Evolutionary conservation across 2,113 vertebrate species (phyloP).

Genomic region (Oxyura jamaicensis): DNA sequence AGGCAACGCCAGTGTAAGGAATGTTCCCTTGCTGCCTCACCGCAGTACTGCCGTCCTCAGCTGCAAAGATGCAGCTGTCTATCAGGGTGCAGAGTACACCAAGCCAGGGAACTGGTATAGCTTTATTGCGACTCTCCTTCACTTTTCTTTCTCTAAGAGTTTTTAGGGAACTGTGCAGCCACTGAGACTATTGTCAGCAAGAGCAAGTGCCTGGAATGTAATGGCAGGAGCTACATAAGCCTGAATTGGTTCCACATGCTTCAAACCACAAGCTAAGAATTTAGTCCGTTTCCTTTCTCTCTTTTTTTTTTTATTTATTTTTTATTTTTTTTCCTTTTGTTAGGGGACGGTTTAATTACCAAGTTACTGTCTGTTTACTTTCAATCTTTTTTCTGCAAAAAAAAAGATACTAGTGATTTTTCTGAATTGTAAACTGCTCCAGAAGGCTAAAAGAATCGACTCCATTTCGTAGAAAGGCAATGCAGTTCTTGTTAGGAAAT

Average conservation of each 20-base stretch:
- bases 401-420: not conserved
- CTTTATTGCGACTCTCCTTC: not conserved
- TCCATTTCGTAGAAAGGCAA: not conserved
- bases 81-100: not conserved
- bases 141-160: fast-evolving
- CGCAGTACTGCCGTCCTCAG: not conserved
- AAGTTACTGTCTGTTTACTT: not conserved
- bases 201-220: not conserved
- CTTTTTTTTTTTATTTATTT: not conserved
- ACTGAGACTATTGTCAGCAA: not conserved
- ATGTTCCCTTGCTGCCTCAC: not conserved
- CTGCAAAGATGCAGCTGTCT: not conserved
- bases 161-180: not conserved
- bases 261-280: not conserved
- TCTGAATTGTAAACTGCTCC: not conserved
- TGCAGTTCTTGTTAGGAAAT: not conserved
- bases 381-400: not conserved
- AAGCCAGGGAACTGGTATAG: not conserved
- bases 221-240: not conserved
- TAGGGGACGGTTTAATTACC: not conserved
- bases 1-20: not conserved
- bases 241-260: constrained; percentile 10
- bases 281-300: not conserved
- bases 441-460: not conserved
- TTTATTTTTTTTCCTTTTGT: not conserved